Percentiles rank a stretch among this genome's conserved stretches.
These are phyloP conservation scores for Plemyria rubiginata DNA, from an alignment of 2,888 invertebrate genomes.

Conservation along the genomic window DNA sequence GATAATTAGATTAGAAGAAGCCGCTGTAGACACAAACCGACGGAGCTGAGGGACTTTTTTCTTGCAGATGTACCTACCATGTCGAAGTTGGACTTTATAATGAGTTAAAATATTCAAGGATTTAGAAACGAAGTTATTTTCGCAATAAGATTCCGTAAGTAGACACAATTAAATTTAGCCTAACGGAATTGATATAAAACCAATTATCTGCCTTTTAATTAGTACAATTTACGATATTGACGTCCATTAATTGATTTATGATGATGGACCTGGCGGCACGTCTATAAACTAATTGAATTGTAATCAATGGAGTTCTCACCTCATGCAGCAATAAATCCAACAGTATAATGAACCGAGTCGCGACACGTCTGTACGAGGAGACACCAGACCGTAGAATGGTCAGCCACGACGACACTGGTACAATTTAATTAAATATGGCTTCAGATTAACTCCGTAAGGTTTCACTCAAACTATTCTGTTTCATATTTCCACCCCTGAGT, in stretches of 20 bases:
- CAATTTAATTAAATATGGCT: constrained; percentile 85
- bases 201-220: constrained; percentile 6
- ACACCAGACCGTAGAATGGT: constrained; percentile 67
- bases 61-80: constrained; percentile 36
- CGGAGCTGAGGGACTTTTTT: constrained; percentile 44
- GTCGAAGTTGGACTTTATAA: constrained; percentile 45
- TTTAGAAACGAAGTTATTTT: constrained; percentile 13
- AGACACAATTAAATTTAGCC: neutral
- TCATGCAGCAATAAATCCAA: constrained; percentile 42
- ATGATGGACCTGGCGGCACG: neutral
- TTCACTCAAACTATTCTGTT: constrained; percentile 79
- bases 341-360: constrained; percentile 37
- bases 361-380: constrained; percentile 61
- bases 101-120: constrained; percentile 38
- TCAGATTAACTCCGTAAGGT: constrained; percentile 80
- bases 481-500: constrained; percentile 68
- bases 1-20: constrained; percentile 77
- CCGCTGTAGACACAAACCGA: constrained; percentile 53
- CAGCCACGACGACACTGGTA: constrained; percentile 62
- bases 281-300: constrained; percentile 7
- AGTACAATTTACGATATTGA: constrained; percentile 6
- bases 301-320: constrained; percentile 47
- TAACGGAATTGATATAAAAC: neutral
- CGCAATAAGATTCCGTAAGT: neutral
- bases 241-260: constrained; percentile 10